Percentiles rank a stretch among this genome's conserved stretches.
Conservation (phyloP, 2,113 vertebrate genomes). For the Pterocles orientalis region DNA sequence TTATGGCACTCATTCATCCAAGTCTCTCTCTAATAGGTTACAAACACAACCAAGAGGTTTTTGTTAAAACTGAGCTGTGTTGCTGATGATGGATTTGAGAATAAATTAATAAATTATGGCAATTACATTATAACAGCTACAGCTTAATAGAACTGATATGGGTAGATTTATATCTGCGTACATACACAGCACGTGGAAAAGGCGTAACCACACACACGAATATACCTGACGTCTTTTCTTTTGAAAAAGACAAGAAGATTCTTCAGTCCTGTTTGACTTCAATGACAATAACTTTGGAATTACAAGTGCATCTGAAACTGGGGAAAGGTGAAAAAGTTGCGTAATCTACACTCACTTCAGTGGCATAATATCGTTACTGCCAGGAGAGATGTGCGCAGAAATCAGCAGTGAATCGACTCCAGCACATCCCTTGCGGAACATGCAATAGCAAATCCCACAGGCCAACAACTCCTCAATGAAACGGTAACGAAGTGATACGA, state of each 20-base stretch:
- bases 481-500: fast-evolving
- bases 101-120: neutral
- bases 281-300: neutral
- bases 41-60: neutral
- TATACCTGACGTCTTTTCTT: neutral
- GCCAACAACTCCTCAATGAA: neutral
- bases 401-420: neutral
- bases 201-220: fast-evolving
- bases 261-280: neutral
- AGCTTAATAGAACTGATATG: neutral
- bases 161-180: neutral
- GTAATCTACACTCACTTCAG: neutral
- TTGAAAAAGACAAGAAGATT: neutral
- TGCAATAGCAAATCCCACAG: neutral
- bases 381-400: fast-evolving
- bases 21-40: neutral
- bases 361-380: no score
- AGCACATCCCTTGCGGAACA: neutral
- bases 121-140: neutral
- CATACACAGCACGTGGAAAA: neutral
- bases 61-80: neutral
- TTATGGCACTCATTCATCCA: no score
- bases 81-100: neutral
- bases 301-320: neutral
- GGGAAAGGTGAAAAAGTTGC: neutral